Percentiles rank a stretch among this genome's conserved stretches.
phyloP scores from a whole-genome alignment of 2,113 vertebrate species.

The Rhinopomastus cyanomelas region DNA sequence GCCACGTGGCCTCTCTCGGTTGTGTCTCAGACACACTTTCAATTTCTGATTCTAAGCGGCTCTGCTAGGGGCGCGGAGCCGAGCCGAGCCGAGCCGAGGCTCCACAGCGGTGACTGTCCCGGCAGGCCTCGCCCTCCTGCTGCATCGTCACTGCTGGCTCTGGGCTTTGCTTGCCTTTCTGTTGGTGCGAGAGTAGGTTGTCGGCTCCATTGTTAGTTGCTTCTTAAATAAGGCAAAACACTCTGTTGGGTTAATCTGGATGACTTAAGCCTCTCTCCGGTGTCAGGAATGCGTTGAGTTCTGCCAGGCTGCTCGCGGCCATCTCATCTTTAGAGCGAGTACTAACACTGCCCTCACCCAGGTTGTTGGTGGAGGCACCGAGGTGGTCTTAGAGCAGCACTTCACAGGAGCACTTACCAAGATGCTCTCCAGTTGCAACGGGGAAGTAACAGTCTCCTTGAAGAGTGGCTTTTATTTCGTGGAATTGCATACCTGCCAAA shows the following conservation, averaged over 20 bases:
- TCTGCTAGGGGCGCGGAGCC: too few species aligned
- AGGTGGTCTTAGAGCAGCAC: not conserved
- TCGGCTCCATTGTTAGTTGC: too few species aligned
- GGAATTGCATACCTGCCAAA: not conserved
- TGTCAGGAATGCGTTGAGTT: not conserved
- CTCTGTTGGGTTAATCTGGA: rapidly evolving
- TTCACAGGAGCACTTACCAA: not conserved
- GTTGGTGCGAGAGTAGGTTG: too few species aligned
- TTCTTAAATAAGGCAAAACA: too few species aligned
- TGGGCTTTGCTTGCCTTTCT: too few species aligned
- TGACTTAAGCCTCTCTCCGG: not conserved
- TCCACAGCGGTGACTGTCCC: too few species aligned
- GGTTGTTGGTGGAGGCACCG: rapidly evolving
- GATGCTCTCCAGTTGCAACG: not conserved
- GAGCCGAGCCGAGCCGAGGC: too few species aligned
- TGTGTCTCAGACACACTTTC: too few species aligned
- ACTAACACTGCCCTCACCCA: not conserved
- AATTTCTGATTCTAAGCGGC: too few species aligned
- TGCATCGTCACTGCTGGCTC: too few species aligned
- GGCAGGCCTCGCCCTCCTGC: too few species aligned
- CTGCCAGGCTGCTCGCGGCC: not conserved
- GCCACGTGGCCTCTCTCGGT: too few species aligned
- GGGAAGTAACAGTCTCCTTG: not conserved
- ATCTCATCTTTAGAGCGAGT: rapidly evolving
- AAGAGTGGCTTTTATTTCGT: not conserved